These are phyloP conservation scores for Camelus bactrianus DNA, from an alignment of 2,113 vertebrate species.

Conservation along the genomic window DNA sequence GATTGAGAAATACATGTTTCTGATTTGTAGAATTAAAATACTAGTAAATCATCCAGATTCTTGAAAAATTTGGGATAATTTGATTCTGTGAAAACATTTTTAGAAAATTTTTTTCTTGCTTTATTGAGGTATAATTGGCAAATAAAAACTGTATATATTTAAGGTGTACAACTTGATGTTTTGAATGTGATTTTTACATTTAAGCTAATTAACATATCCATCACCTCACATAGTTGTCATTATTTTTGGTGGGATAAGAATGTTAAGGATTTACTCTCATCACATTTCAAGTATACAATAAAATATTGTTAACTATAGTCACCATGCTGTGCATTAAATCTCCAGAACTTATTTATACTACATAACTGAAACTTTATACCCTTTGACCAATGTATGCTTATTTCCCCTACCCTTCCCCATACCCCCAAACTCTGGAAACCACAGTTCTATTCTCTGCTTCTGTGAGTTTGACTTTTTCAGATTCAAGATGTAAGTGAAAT, in stretches of 20 bases:
- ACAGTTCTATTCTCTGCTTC: neutral
- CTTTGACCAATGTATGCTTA: neutral
- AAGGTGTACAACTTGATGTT: neutral
- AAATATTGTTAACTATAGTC: neutral
- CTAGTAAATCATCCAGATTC: neutral
- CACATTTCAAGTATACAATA: neutral
- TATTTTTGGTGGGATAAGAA: neutral
- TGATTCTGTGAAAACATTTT: neutral
- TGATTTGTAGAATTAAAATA: neutral
- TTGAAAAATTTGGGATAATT: neutral
- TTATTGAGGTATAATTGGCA: neutral
- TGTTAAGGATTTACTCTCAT: neutral
- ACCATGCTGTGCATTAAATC: neutral
- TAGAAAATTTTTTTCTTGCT: neutral
- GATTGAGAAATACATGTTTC: neutral
- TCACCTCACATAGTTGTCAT: neutral
- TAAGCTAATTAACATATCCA: neutral
- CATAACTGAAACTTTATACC: neutral
- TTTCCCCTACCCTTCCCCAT: neutral
- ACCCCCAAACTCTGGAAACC: neutral
- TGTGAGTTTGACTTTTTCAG: neutral
- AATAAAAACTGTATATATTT: neutral
- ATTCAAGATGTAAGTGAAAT: neutral
- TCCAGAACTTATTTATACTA: neutral
- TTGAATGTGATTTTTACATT: neutral